Conservation (phyloP, 2,888 invertebrate species). For the Trichogramma evanescens region DNA sequence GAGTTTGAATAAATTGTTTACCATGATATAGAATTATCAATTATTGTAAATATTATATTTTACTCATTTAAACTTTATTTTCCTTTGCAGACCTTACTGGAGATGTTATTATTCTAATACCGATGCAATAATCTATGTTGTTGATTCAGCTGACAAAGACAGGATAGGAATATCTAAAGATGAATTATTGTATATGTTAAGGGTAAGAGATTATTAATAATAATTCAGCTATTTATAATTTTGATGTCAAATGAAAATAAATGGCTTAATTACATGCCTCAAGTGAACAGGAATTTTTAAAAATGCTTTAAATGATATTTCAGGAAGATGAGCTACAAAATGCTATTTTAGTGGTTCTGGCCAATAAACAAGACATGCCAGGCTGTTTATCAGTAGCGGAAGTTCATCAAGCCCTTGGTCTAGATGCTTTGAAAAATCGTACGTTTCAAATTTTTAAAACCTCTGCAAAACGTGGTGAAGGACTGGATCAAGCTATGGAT, state of each 20-base stretch:
- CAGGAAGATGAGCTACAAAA: slow-evolving; percentile 96
- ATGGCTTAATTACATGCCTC: not conserved
- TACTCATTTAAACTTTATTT: slow-evolving; percentile 1
- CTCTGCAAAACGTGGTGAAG: slow-evolving; percentile 96
- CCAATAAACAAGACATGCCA: slow-evolving; percentile 99
- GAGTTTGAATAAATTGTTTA: too few relatives aligned
- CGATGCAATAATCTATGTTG: slow-evolving; percentile 99
- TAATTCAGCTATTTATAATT: not conserved
- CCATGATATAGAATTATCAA: not conserved
- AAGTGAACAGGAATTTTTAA: not conserved
- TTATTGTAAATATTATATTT: slow-evolving; percentile 2
- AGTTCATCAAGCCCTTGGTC: slow-evolving; percentile 90
- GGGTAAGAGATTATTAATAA: slow-evolving; percentile 56
- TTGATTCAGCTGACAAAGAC: slow-evolving; percentile 97
- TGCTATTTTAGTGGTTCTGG: slow-evolving; percentile 91
- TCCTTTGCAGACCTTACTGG: slow-evolving; percentile 87
- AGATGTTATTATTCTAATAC: slow-evolving; percentile 99
- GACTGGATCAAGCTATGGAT: slow-evolving; percentile 98
- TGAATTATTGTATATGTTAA: slow-evolving; percentile 92
- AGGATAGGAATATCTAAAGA: slow-evolving; percentile 98
- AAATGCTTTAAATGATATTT: slow-evolving; percentile 21
- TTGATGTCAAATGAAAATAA: not conserved
- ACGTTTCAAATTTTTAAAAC: slow-evolving; percentile 99
- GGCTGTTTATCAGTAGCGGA: slow-evolving; percentile 96
- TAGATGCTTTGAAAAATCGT: slow-evolving; percentile 90